Conservation (phyloP, 2,888 invertebrate genomes). For the Malthinus seriepunctatus region DNA sequence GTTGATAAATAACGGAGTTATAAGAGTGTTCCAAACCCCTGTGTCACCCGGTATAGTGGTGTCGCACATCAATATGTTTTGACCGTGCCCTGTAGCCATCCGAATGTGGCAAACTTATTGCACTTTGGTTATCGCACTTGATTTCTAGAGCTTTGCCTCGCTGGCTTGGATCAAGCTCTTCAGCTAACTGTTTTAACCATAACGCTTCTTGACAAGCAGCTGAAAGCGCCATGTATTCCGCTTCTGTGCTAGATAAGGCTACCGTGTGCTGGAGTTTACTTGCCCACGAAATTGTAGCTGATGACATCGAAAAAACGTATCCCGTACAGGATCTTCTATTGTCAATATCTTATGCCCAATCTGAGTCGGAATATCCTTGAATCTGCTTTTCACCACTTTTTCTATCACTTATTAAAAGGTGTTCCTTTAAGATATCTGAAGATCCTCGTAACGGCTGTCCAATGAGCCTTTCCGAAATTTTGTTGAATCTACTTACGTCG, state of each 20-base stretch:
- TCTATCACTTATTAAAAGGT: background rate
- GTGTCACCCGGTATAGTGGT: too few species aligned
- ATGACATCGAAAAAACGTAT: too few species aligned
- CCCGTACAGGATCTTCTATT: slow-evolving; percentile 28
- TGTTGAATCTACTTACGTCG: background rate
- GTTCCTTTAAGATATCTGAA: background rate
- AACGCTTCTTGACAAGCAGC: slow-evolving; percentile 36
- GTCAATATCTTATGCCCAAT: slow-evolving; percentile 34
- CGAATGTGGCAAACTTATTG: slow-evolving; percentile 27
- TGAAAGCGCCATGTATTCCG: slow-evolving; percentile 40
- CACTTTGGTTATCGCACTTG: slow-evolving; percentile 26
- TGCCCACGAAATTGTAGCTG: too few species aligned
- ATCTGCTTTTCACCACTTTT: background rate
- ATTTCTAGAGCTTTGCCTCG: too few species aligned
- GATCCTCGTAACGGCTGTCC: slow-evolving; percentile 7
- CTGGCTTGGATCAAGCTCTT: background rate
- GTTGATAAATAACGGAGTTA: too few species aligned
- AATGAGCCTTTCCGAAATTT: background rate
- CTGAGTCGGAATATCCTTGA: slow-evolving; percentile 34
- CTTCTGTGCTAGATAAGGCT: slow-evolving; percentile 40
- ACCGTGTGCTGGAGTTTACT: slow-evolving; percentile 30
- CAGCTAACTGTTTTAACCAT: slow-evolving; percentile 28
- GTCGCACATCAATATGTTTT: background rate
- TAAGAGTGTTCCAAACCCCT: too few species aligned
- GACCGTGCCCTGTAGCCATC: slow-evolving; percentile 25